Conservation (phyloP, 1,140 invertebrate genomes). For the Hirudo medicinalis region DNA sequence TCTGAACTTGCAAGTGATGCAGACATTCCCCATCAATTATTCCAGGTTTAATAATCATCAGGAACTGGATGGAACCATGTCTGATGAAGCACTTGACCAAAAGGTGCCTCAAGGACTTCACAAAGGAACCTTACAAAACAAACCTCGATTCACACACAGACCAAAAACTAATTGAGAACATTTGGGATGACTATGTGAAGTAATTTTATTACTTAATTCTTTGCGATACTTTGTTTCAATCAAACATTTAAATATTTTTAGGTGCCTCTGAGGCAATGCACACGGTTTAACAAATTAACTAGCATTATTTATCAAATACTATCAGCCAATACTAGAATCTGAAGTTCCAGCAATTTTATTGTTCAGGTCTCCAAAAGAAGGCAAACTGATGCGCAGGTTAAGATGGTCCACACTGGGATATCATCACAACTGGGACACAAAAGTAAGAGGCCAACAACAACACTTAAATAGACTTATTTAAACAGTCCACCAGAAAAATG, state of each 20-base stretch:
- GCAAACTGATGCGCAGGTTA: constrained; percentile 48
- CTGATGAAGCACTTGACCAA: constrained; percentile 71
- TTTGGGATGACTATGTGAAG: not conserved
- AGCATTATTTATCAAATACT: too few species aligned
- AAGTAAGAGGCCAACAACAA: constrained; percentile 43
- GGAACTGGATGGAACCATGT: constrained; percentile 62
- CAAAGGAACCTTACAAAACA: constrained; percentile 57
- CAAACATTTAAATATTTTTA: too few species aligned
- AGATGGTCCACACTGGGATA: constrained; percentile 84
- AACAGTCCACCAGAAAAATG: constrained; percentile 1
- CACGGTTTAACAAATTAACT: too few species aligned
- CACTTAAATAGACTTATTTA: too few species aligned
- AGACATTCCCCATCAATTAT: not conserved
- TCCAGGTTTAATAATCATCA: constrained; percentile 60
- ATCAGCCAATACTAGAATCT: not conserved
- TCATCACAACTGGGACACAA: constrained; percentile 88
- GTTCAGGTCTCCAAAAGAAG: constrained; percentile 25
- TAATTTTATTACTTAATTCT: too few species aligned
- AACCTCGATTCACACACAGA: constrained; percentile 55
- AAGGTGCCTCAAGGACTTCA: constrained; percentile 61
- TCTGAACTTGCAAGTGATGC: not conserved
- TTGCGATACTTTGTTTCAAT: too few species aligned
- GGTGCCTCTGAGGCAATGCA: too few species aligned
- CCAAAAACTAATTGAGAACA: constrained; percentile 5
- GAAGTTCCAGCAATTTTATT: constrained; percentile 16